These are phyloP conservation scores for Pipistrellus kuhlii DNA, from an alignment of 2,797 vertebrate genomes.

Conservation along the genomic window DNA sequence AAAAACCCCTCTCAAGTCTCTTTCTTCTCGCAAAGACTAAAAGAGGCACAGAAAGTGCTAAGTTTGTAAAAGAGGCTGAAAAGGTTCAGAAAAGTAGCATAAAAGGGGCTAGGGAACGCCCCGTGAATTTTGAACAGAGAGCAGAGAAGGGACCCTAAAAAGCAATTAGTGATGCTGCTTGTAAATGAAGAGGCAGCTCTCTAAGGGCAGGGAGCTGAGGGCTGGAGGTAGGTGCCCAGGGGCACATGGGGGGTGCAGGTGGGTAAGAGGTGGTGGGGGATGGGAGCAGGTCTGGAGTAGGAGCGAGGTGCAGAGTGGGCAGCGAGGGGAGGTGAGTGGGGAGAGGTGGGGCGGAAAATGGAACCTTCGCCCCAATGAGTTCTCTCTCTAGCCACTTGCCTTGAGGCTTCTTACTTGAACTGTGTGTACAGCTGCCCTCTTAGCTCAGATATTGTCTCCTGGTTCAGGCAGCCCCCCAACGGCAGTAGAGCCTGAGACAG, in stretches of 20 bases:
- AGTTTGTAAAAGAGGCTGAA: constrained; percentile 91
- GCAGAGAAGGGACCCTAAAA: constrained; percentile 89
- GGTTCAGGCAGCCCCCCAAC: not conserved
- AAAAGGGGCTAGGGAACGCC: constrained; percentile 88
- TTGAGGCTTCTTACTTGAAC: not conserved
- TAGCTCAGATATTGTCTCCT: not conserved
- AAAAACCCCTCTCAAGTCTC: constrained; percentile 75
- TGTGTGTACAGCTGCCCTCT: not conserved
- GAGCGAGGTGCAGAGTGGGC: not conserved
- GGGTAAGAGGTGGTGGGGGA: constrained; percentile 43
- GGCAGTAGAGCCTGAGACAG: not conserved
- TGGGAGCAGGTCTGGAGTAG: constrained; percentile 66
- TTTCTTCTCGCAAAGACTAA: constrained; percentile 84
- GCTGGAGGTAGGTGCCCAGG: constrained; percentile 78
- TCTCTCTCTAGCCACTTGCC: not conserved
- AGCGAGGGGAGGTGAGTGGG: not conserved
- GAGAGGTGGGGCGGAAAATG: not conserved
- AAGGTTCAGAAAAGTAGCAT: constrained; percentile 89
- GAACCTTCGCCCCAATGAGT: rapidly evolving
- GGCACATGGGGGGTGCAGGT: not conserved
- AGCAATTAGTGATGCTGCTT: constrained; percentile 92
- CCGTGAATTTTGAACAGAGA: constrained; percentile 91
- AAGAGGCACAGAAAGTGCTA: constrained; percentile 89
- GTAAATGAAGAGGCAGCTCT: constrained; percentile 86
- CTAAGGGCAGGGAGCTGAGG: constrained; percentile 73